These are phyloP conservation scores for Spilarctia lutea DNA, from an alignment of 2,888 invertebrate species.

Conservation along the genomic window DNA sequence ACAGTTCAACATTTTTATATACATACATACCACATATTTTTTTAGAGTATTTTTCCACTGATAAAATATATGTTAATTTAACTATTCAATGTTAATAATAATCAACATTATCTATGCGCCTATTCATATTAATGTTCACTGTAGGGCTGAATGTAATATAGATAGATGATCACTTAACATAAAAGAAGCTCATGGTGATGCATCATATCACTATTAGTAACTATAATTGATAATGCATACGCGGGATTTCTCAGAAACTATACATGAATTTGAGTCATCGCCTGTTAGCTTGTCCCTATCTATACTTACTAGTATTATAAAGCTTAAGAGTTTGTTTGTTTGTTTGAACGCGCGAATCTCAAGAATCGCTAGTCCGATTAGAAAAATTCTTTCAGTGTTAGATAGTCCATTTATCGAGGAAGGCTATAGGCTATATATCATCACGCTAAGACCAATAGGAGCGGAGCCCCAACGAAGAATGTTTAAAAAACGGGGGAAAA, in stretches of 20 bases:
- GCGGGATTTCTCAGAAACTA: neutral
- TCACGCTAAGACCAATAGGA: too few relatives aligned
- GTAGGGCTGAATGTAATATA: neutral
- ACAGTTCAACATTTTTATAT: too few relatives aligned
- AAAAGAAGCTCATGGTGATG: neutral
- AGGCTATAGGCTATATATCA: too few relatives aligned
- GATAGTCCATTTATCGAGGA: too few relatives aligned
- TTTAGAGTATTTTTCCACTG: neutral
- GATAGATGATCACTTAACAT: neutral
- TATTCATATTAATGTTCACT: neutral
- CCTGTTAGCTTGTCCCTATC: neutral
- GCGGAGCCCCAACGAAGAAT: too few relatives aligned
- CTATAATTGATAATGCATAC: neutral
- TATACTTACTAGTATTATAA: too few relatives aligned
- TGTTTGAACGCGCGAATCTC: too few relatives aligned
- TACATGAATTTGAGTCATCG: neutral
- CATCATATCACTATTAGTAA: slow-evolving; percentile 3
- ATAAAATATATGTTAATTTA: neutral
- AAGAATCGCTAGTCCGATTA: too few relatives aligned
- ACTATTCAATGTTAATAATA: neutral
- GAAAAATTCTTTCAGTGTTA: too few relatives aligned
- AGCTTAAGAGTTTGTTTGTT: too few relatives aligned
- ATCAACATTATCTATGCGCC: neutral
- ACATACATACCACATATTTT: too few relatives aligned
- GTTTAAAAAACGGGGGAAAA: too few relatives aligned